Evolutionary conservation across 92 coral and sea anemone species (phyloP).

Genomic region (Palythoa grandis): DNA sequence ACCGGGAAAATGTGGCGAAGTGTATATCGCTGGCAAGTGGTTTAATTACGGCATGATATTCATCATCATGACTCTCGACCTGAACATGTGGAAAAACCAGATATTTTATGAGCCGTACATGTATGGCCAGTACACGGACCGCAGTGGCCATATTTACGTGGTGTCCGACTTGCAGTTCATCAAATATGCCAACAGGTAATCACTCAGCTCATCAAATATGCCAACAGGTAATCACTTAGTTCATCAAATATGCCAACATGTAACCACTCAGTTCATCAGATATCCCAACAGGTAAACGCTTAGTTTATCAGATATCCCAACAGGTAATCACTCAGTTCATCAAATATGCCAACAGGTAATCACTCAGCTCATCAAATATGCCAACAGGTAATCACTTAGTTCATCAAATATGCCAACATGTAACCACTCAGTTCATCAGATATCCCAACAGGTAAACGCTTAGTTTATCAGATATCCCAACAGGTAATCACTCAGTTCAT

Average conservation of each 20-base stretch:
- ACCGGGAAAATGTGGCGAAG: slow-evolving; percentile 75
- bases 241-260: slow-evolving; percentile 54
- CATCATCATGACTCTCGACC: slow-evolving; percentile 82
- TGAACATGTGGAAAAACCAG: slow-evolving; percentile 95
- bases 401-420: not conserved
- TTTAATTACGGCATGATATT: slow-evolving; percentile 87
- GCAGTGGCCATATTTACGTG: slow-evolving; percentile 74
- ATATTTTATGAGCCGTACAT: slow-evolving; percentile 76
- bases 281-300: not conserved
- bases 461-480: slow-evolving; percentile 78
- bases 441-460: slow-evolving; percentile 44
- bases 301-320: slow-evolving; percentile 61
- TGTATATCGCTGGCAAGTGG: slow-evolving; percentile 90
- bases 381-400: slow-evolving; percentile 52
- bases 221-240: slow-evolving; percentile 67
- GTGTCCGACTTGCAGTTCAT: slow-evolving; percentile 80
- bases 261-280: not conserved
- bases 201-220: slow-evolving; percentile 8
- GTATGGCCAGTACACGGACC: slow-evolving; percentile 85
- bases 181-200: slow-evolving; percentile 42
- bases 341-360: slow-evolving; percentile 4
- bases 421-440: slow-evolving; percentile 52
- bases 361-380: slow-evolving; percentile 36
- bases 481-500: too few relatives aligned
- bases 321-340: not conserved